Conservation (phyloP, 2,888 invertebrate genomes). For the Cyclophora albipunctata region DNA sequence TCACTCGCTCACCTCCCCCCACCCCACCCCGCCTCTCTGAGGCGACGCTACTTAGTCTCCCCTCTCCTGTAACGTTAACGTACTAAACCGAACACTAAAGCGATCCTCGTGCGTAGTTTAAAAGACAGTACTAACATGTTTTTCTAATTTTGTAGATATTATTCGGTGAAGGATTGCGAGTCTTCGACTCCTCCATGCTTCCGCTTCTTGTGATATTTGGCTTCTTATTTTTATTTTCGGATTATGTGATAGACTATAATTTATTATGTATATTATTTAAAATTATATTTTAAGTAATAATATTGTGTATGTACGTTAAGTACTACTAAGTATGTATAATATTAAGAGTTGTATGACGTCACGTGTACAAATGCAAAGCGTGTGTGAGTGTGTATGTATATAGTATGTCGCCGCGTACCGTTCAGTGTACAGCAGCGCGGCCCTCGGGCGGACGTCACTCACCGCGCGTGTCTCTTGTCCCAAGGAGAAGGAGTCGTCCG, state of each 20-base stretch:
- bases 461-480: conserved; percentile 56
- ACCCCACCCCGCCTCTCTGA: too few relatives aligned
- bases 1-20: conserved; percentile 24
- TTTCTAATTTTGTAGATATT: conserved; percentile 11
- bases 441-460: conserved; percentile 29
- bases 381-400: conserved; percentile 4
- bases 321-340: not conserved
- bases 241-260: conserved; percentile 14
- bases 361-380: conserved; percentile 31
- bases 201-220: conserved; percentile 69
- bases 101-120: conserved; percentile 14
- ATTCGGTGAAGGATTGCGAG: conserved; percentile 18
- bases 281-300: conserved; percentile 13
- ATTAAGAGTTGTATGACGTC: conserved; percentile 1
- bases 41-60: conserved; percentile 27
- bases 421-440: conserved; percentile 5
- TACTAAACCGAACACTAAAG: conserved; percentile 11
- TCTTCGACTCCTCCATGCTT: conserved; percentile 40
- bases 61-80: conserved; percentile 41
- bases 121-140: conserved; percentile 11
- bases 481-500: conserved; percentile 64
- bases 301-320: conserved; percentile 4
- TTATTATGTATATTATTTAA: conserved; percentile 27
- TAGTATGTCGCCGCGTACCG: not conserved
- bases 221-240: conserved; percentile 50